These are phyloP conservation scores for Gnathonemus longibarbis DNA, from an alignment of 2,113 vertebrate species.

Conservation along the genomic window DNA sequence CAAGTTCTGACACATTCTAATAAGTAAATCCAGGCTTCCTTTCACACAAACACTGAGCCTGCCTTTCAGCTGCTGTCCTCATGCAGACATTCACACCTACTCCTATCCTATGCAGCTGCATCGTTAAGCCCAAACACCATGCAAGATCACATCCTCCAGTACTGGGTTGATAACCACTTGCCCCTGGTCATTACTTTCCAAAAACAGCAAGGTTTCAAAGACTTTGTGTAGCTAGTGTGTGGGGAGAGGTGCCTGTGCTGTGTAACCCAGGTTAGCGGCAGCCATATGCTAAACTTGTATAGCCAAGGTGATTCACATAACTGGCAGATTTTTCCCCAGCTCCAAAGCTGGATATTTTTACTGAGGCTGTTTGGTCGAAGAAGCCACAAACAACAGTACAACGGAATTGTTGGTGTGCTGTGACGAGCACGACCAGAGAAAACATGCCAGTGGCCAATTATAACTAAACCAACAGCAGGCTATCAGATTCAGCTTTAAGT, in stretches of 20 bases:
- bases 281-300: background rate
- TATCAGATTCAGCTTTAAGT: background rate
- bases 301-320: background rate
- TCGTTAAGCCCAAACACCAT: background rate
- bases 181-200: background rate
- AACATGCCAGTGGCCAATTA: background rate
- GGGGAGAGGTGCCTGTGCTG: background rate
- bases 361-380: background rate
- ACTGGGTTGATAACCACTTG: background rate
- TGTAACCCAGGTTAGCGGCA: background rate
- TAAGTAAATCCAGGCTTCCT: background rate
- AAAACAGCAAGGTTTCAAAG: background rate
- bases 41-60: background rate
- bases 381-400: background rate
- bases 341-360: background rate
- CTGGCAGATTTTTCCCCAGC: background rate
- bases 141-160: background rate
- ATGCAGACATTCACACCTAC: background rate
- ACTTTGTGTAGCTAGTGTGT: background rate
- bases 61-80: background rate
- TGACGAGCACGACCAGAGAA: background rate
- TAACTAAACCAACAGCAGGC: background rate
- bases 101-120: background rate
- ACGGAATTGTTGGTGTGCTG: background rate
- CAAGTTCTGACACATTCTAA: slow-evolving; percentile 1